These are phyloP conservation scores for Gymnocheta viridis DNA, from an alignment of 2,888 invertebrate genomes.

Conservation along the genomic window DNA sequence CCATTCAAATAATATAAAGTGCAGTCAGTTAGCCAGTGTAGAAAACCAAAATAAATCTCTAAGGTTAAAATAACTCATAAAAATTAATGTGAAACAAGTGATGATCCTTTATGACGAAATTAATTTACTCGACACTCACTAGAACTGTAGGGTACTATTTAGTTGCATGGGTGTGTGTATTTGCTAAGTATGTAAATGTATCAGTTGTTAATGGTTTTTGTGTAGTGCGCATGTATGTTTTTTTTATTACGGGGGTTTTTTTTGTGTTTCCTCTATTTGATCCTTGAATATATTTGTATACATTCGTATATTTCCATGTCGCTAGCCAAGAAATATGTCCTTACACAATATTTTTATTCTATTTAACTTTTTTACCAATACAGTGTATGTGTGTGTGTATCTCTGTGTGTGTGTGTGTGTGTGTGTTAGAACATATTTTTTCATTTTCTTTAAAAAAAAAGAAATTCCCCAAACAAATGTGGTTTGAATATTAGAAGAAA, in stretches of 20 bases:
- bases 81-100: too few species aligned
- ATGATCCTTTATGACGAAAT: too few species aligned
- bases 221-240: slow-evolving; percentile 63
- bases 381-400: not conserved
- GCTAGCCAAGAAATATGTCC: slow-evolving; percentile 44
- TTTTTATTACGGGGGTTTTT: not conserved
- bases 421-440: slow-evolving; percentile 2
- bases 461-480: slow-evolving; percentile 38
- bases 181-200: slow-evolving; percentile 15
- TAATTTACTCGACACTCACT: not conserved
- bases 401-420: not conserved
- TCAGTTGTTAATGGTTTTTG: slow-evolving; percentile 34
- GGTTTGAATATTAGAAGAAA: slow-evolving; percentile 11
- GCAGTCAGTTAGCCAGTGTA: too few species aligned
- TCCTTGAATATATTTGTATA: slow-evolving; percentile 13
- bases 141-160: not conserved
- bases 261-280: slow-evolving; percentile 8
- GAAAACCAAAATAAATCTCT: too few species aligned
- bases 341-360: slow-evolving; percentile 44
- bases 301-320: slow-evolving; percentile 25
- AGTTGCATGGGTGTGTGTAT: not conserved
- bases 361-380: slow-evolving; percentile 8
- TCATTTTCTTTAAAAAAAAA: not conserved
- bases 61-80: too few species aligned
- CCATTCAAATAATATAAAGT: too few species aligned